These are phyloP conservation scores for Notoglanidium macrostoma DNA, from an alignment of 2,797 vertebrate species.

Conservation along the genomic window DNA sequence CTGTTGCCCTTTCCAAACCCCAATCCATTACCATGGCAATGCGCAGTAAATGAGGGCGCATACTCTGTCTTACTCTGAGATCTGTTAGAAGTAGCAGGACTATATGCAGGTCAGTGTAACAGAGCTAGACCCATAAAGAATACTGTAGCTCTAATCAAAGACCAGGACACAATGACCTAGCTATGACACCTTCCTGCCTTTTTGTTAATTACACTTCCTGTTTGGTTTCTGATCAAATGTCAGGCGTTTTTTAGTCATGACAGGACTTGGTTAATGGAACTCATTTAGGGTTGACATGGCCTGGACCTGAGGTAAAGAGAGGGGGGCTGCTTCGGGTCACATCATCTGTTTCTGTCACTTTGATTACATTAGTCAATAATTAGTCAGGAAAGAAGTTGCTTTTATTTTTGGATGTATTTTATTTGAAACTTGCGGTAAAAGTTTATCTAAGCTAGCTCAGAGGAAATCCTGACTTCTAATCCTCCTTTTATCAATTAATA, in stretches of 20 bases:
- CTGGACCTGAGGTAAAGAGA: conserved; percentile 28
- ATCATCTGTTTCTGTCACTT: conserved; percentile 63
- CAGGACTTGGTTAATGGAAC: conserved; percentile 67
- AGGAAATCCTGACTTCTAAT: neutral
- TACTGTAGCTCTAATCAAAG: conserved; percentile 63
- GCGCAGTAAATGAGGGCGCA: conserved; percentile 61
- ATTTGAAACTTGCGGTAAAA: neutral
- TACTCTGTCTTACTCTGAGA: conserved; percentile 67
- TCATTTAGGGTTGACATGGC: conserved; percentile 59
- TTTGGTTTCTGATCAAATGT: conserved; percentile 71
- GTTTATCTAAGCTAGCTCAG: neutral
- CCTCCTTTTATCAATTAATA: conserved; percentile 1
- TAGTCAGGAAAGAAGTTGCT: conserved; percentile 30
- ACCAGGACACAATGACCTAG: conserved; percentile 60
- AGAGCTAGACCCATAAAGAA: conserved; percentile 65
- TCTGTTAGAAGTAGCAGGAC: conserved; percentile 59
- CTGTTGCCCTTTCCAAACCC: conserved; percentile 59
- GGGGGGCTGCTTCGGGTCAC: conserved; percentile 70
- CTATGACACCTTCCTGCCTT: conserved; percentile 69
- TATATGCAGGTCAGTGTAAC: conserved; percentile 62
- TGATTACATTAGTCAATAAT: conserved; percentile 61
- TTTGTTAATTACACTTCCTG: conserved; percentile 77
- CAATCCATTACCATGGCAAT: conserved; percentile 59
- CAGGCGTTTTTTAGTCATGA: conserved; percentile 54
- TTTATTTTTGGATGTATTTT: neutral